phyloP scores from a whole-genome alignment of 2,888 invertebrate species.

The Drosophila monieri region DNA sequence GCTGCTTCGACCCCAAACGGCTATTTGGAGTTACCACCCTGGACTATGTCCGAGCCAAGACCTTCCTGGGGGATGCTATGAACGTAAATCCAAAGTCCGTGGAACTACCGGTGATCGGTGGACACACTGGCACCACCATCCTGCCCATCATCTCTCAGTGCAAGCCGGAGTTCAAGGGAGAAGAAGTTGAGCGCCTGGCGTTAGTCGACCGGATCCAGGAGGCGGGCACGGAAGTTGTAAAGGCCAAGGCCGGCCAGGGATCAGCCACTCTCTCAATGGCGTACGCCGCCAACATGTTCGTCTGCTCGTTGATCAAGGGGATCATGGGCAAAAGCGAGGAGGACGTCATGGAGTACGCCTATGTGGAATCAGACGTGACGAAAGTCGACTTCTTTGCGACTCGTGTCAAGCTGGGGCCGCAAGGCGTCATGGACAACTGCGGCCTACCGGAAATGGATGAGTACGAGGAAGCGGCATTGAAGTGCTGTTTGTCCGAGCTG shows the following conservation, averaged over 20 bases:
- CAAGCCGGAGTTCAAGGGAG: constrained; percentile 90
- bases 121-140: constrained; percentile 98
- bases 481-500: constrained; percentile 9
- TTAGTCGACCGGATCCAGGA: constrained; percentile 96
- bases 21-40: constrained; percentile 98
- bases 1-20: constrained; percentile 93
- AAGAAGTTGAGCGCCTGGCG: constrained; percentile 89
- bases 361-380: constrained; percentile 24
- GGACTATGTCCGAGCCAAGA: constrained; percentile 95
- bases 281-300: constrained; percentile 95
- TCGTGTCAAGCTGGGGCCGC: constrained; percentile 20
- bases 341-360: constrained; percentile 89
- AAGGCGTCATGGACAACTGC: constrained; percentile 20
- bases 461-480: constrained; percentile 3
- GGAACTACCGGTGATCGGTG: constrained; percentile 96
- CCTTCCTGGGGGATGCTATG: constrained; percentile 95
- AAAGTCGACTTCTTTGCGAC: constrained; percentile 21
- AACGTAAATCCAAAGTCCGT: constrained; percentile 91
- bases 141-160: constrained; percentile 96
- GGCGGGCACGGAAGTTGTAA: constrained; percentile 95
- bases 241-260: constrained; percentile 97
- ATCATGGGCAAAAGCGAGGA: constrained; percentile 86
- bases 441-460: constrained; percentile 28
- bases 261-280: constrained; percentile 99
- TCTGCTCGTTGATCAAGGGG: constrained; percentile 91